These are phyloP conservation scores for Muscicapa adusta DNA, from an alignment of 2,113 vertebrate genomes.

Conservation along the genomic window DNA sequence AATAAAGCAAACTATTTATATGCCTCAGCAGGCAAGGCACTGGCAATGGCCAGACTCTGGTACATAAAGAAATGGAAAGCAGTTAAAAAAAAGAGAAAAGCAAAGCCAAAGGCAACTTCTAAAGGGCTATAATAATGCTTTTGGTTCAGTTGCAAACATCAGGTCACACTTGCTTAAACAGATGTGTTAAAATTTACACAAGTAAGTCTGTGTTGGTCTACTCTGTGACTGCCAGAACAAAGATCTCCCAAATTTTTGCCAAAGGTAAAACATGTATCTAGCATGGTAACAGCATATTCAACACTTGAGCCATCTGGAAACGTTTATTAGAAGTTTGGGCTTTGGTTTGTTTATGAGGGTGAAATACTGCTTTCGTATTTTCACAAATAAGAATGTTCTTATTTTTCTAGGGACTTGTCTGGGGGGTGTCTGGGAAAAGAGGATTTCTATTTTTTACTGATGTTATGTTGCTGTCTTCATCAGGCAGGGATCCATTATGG, in stretches of 20 bases:
- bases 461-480: neutral
- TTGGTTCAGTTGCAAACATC: neutral
- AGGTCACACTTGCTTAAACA: neutral
- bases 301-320: neutral
- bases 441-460: neutral
- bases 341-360: neutral
- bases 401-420: neutral
- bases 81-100: neutral
- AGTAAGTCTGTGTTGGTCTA: neutral
- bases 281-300: neutral
- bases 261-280: neutral
- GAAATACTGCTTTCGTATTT: neutral
- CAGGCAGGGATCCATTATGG: neutral
- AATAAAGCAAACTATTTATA: neutral
- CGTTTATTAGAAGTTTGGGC: fast-evolving
- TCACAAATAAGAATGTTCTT: neutral
- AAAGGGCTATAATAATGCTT: neutral
- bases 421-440: neutral
- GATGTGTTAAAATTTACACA: neutral
- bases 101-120: neutral
- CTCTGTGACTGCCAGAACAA: neutral
- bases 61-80: neutral
- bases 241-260: neutral
- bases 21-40: neutral
- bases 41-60: neutral